A percentile compares a stretch with the other conserved stretches of the same genome.
Evolutionary conservation across 35 echinoderm and acorn worm genomes (phyloP).

Genomic region (Diadema setosum): DNA sequence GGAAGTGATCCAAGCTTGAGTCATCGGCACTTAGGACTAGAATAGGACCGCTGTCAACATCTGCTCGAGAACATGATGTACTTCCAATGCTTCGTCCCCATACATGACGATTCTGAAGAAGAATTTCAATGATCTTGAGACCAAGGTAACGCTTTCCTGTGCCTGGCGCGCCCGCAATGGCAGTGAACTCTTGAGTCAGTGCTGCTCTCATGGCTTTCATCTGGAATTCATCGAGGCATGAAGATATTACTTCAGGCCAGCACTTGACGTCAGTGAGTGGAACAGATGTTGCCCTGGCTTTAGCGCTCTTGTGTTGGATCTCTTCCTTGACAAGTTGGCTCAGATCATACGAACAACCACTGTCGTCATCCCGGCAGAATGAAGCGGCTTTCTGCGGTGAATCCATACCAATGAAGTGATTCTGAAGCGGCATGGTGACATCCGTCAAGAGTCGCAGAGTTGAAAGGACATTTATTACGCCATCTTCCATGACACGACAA

Average conservation of each 20-base stretch:
- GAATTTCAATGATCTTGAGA: conserved; percentile 53
- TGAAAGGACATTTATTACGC: conserved; percentile 17
- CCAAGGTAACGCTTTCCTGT: conserved; percentile 89
- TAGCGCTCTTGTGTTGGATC: neutral
- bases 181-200: conserved; percentile 53
- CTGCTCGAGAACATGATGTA: neutral
- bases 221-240: conserved; percentile 57
- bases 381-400: neutral
- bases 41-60: conserved; percentile 30
- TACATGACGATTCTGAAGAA: conserved; percentile 27
- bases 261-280: neutral
- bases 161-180: conserved; percentile 82
- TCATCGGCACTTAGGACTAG: conserved; percentile 75
- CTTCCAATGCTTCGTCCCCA: neutral
- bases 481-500: neutral
- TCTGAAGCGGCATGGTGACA: conserved; percentile 40
- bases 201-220: conserved; percentile 42
- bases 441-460: conserved; percentile 28
- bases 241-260: conserved; percentile 46
- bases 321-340: neutral
- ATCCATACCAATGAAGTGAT: conserved; percentile 22
- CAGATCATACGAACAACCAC: neutral
- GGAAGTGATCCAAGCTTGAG: conserved; percentile 81
- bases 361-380: neutral
- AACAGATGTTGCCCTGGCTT: neutral